Base-by-base conservation (phyloP, 2,113 vertebrate genomes). In the Ranitomeya variabilis region DNA sequence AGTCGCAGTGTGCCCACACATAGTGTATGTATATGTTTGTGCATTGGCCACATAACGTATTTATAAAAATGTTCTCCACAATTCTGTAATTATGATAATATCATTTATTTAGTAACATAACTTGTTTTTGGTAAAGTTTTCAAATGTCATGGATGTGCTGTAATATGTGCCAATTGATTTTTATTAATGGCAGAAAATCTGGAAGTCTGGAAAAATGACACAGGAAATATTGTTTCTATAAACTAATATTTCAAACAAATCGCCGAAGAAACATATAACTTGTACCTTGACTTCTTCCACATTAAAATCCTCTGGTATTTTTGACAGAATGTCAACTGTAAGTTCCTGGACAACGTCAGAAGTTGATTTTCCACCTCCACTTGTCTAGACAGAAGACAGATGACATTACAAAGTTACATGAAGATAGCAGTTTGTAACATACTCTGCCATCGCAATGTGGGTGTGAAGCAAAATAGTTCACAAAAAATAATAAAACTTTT, bases 261-360 rank as follows among this genome's bases (percentile, higher is more conserved):
- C 19, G 73, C 1, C 14, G 2, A 51, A 87, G 12, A 67, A 80
- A 69, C 64, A 69, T 13, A 76, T 67, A 66, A 79, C 37, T 37
- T 82, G 15, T 90, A 86, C 66, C 62, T 79, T 66, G 1, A 57
- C 15, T 87, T 81, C 92, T 60, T 91, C 78, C 79, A 19, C 89
- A 69, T 81, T 77, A 89, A 92, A 90, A 51, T 89, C 80, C 84
- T 89, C 90, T 71, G 90, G 21, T 80, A 74, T 88, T 90, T 81
- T 91, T 76, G 62, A 86, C 62, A 87, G 55, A 57, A 91, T 91
- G 89, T 90, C n/a, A 26, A 19, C 87, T 88, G 78, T 60, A 62
- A 80, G 52, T 71, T 82, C 79, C 83, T 84, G 90, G 15, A 91
- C 86, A 80, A 90, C 80, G 74, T 85, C 84, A 55, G 90, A 82